A percentile compares a stretch with the other conserved stretches of the same genome.
Evolutionary conservation across 2,113 vertebrate species (phyloP).

Genomic region (Myiagra hebetior): DNA sequence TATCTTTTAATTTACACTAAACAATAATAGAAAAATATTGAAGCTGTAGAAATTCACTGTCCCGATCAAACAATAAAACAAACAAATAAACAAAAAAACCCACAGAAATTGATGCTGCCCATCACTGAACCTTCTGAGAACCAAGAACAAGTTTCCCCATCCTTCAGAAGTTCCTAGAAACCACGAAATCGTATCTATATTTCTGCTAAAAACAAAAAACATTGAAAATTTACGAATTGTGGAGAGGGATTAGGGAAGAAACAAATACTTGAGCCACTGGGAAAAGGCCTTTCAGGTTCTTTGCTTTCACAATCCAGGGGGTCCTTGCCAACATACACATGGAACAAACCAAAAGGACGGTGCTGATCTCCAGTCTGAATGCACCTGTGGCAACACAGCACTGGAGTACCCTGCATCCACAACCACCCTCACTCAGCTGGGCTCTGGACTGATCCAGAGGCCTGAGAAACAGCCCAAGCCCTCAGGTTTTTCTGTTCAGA

Average conservation of each 20-base stretch:
- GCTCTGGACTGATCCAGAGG: background rate
- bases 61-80: background rate
- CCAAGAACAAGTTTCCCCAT: background rate
- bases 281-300: background rate
- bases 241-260: background rate
- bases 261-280: background rate
- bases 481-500: background rate
- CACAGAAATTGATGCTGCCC: background rate
- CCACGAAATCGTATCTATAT: background rate
- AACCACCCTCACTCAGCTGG: fast-evolving
- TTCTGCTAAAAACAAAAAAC: background rate
- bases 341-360: background rate
- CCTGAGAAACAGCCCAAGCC: background rate
- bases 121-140: background rate
- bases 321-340: background rate
- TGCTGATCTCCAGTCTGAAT: background rate
- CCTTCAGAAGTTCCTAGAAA: background rate
- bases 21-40: background rate
- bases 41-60: background rate
- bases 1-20: constrained; percentile 40
- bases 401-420: background rate
- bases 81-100: background rate
- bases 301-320: background rate
- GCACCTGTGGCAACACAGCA: background rate
- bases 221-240: background rate